Conservation (phyloP, 2,797 vertebrate genomes). For the Sebastes trivittatus region DNA sequence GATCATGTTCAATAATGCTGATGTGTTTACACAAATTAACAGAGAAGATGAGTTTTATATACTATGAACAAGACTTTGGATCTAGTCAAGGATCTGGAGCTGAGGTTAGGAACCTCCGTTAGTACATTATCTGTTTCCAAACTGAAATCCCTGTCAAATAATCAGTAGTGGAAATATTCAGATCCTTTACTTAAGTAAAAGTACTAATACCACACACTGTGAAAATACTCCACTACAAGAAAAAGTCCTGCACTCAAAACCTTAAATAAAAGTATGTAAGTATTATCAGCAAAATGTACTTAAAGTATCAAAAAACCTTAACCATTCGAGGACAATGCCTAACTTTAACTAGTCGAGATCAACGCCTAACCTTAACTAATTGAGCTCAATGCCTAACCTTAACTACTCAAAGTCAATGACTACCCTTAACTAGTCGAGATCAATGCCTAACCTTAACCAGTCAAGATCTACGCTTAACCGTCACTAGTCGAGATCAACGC, state of each 20-base stretch:
- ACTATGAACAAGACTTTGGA: background rate
- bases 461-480: no score
- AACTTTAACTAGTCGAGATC: no score
- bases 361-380: no score
- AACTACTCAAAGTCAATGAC: no score
- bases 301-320: no score
- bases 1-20: background rate
- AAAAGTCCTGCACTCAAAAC: no score
- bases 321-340: no score
- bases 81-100: background rate
- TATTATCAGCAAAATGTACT: no score
- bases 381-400: no score
- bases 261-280: no score
- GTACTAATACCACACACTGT: background rate
- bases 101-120: background rate
- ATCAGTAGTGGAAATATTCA: background rate
- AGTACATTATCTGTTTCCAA: background rate
- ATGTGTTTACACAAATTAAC: background rate
- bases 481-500: fast-evolving
- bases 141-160: background rate
- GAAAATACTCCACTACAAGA: background rate
- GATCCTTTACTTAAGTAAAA: background rate
- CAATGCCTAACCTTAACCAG: no score
- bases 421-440: no score
- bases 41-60: background rate